These are phyloP conservation scores for Thelaira solivaga DNA, from an alignment of 2,888 invertebrate genomes.

Conservation along the genomic window DNA sequence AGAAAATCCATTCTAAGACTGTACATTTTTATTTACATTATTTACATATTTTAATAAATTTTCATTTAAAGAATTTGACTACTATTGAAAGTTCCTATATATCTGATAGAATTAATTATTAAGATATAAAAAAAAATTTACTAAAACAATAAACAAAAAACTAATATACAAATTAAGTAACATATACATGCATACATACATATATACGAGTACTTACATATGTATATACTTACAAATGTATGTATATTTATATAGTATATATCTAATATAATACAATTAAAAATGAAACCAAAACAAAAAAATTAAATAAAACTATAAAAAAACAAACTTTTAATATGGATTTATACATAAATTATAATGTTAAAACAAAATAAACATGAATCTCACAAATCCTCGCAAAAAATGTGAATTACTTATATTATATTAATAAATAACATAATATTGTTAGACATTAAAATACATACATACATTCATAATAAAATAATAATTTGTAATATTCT, in stretches of 20 bases:
- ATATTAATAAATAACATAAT: constrained; percentile 31
- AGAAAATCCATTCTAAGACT: constrained; percentile 50
- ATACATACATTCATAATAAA: no score
- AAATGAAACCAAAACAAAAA: constrained; percentile 1
- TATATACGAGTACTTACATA: no score
- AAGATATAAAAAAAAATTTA: constrained; percentile 42
- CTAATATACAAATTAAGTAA: constrained; percentile 11
- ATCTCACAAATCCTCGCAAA: constrained; percentile 63
- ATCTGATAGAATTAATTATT: constrained; percentile 51
- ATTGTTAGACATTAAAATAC: constrained; percentile 36
- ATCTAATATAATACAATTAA: no score
- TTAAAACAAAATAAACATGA: constrained; percentile 40
- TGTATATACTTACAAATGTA: no score
- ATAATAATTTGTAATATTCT: constrained; percentile 14
- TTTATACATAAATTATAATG: constrained; percentile 19
- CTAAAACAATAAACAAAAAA: constrained; percentile 42
- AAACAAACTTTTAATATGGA: constrained; percentile 8
- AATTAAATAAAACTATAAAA: background rate
- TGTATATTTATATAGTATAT: no score
- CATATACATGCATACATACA: background rate
- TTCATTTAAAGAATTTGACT: constrained; percentile 49
- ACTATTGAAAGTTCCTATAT: constrained; percentile 59
- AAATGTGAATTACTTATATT: constrained; percentile 58
- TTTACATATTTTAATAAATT: constrained; percentile 21
- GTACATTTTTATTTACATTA: constrained; percentile 35